Evolutionary conservation across 2,888 invertebrate genomes (phyloP).

Genomic region (Liodrosophila aerea): DNA sequence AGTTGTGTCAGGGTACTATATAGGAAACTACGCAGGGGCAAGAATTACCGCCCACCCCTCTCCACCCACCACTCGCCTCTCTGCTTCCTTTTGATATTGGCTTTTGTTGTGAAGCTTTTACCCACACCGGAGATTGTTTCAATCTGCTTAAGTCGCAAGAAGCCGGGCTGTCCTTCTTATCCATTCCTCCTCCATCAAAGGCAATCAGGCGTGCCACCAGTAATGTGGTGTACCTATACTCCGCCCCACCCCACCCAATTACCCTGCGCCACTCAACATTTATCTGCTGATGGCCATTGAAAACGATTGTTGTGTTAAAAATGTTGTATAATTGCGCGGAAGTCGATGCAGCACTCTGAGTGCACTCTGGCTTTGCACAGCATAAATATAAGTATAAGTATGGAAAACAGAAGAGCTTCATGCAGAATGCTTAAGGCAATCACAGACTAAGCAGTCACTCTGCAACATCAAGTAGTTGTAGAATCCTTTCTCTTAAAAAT

Average conservation of each 20-base stretch:
- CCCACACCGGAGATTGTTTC: slow-evolving; percentile 70
- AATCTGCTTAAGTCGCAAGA: slow-evolving; percentile 60
- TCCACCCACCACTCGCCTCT: not conserved
- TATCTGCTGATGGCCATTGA: slow-evolving; percentile 40
- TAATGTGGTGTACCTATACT: slow-evolving; percentile 10
- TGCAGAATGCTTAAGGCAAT: no score
- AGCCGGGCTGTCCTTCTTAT: slow-evolving; percentile 2
- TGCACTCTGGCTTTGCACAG: not conserved
- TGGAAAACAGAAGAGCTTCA: no score
- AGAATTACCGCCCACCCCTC: not conserved
- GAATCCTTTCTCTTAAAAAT: no score
- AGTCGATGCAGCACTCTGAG: slow-evolving; percentile 21
- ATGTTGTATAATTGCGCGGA: slow-evolving; percentile 66
- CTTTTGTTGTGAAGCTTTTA: slow-evolving; percentile 47
- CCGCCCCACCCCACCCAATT: not conserved
- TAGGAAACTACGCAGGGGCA: slow-evolving; percentile 13
- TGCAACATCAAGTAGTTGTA: no score
- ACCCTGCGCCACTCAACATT: not conserved
- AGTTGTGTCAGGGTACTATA: slow-evolving; percentile 34
- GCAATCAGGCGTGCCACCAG: slow-evolving; percentile 55
- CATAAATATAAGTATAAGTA: no score
- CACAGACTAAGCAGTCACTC: no score
- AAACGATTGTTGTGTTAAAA: slow-evolving; percentile 66
- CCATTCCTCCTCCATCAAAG: slow-evolving; percentile 13
- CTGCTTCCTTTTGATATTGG: not conserved